Evolutionary conservation across 2,888 invertebrate species (phyloP).

Genomic region (Rhagophthalmus giganteus): DNA sequence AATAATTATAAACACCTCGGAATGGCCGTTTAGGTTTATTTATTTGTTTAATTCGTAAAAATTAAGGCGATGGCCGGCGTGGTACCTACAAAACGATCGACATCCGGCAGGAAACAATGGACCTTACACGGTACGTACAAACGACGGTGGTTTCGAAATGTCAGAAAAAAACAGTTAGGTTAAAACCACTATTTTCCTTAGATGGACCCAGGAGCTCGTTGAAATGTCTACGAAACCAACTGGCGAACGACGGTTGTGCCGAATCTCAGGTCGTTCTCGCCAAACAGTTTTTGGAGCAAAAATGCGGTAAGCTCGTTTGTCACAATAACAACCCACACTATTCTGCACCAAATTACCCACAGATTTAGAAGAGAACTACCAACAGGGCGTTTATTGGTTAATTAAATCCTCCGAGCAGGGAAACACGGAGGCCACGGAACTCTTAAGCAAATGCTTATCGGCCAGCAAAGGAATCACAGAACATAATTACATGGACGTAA

Average conservation of each 20-base stretch:
- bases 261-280: slow-evolving; percentile 88
- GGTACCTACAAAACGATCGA: slow-evolving; percentile 60
- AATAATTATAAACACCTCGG: too few relatives aligned
- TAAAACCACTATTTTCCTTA: slow-evolving; percentile 45
- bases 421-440: slow-evolving; percentile 80
- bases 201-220: slow-evolving; percentile 70
- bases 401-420: slow-evolving; percentile 93
- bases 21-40: slow-evolving; percentile 15
- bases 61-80: slow-evolving; percentile 59
- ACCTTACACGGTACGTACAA: slow-evolving; percentile 68
- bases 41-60: slow-evolving; percentile 2
- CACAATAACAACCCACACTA: background rate
- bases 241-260: slow-evolving; percentile 87
- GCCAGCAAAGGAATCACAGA: slow-evolving; percentile 74
- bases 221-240: slow-evolving; percentile 66
- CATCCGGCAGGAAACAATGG: slow-evolving; percentile 75
- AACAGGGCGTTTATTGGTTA: slow-evolving; percentile 86
- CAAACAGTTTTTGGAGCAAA: slow-evolving; percentile 78
- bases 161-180: slow-evolving; percentile 41
- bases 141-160: too few relatives aligned
- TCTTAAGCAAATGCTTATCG: slow-evolving; percentile 73
- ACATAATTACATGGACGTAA: slow-evolving; percentile 73
- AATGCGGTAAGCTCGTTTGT: slow-evolving; percentile 63
- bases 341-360: slow-evolving; percentile 36
- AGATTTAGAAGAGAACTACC: slow-evolving; percentile 76